phyloP scores from a whole-genome alignment of 1,140 invertebrate species.

The Cataglyphis hispanica region DNA sequence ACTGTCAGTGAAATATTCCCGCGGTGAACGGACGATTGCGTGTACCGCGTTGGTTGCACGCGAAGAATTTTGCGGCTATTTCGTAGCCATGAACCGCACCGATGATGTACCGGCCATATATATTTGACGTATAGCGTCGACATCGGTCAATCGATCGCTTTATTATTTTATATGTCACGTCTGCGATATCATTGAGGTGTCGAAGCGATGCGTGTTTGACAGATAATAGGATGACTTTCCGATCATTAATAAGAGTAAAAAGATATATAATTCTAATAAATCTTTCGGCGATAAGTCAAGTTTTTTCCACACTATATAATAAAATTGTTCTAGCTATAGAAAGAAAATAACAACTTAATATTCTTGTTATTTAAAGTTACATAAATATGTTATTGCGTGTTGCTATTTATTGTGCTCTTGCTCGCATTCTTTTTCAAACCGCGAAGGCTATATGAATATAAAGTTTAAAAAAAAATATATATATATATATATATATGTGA shows the following conservation, averaged over 20 bases:
- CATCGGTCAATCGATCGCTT: constrained; percentile 76
- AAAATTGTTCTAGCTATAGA: background rate
- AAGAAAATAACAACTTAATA: background rate
- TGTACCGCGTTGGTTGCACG: constrained; percentile 77
- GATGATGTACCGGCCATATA: constrained; percentile 58
- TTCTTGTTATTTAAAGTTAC: background rate
- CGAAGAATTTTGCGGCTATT: constrained; percentile 77
- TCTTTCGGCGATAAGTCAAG: background rate
- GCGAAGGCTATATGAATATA: background rate
- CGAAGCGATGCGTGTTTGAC: constrained; percentile 36
- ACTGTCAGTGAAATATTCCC: constrained; percentile 78
- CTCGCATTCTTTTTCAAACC: background rate
- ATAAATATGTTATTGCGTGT: background rate
- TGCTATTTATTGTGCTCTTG: background rate
- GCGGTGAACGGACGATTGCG: constrained; percentile 77
- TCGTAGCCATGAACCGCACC: constrained; percentile 74
- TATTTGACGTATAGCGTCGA: constrained; percentile 63
- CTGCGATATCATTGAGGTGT: constrained; percentile 27
- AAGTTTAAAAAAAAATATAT: background rate
- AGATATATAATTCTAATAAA: background rate
- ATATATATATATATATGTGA: no score
- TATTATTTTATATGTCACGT: constrained; percentile 76
- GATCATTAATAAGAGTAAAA: constrained; percentile 1
- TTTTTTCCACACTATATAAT: background rate
- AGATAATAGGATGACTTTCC: constrained; percentile 3